Base-by-base conservation (phyloP, 2,113 vertebrate genomes). In the Elgaria multicarinata region DNA sequence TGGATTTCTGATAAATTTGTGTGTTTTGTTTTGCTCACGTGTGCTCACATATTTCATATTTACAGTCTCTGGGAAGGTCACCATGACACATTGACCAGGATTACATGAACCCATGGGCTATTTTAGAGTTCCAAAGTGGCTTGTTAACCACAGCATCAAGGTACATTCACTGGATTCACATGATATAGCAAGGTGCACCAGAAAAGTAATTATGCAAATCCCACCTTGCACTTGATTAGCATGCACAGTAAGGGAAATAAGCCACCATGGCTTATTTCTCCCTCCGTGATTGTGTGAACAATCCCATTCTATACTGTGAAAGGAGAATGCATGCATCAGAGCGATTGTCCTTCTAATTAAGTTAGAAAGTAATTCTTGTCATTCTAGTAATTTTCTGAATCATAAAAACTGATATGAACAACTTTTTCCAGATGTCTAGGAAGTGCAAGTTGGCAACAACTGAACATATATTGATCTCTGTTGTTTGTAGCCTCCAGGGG, bases 401-500 rank as follows among this genome's bases (percentile, higher is more conserved):
- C 13, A 50, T 78, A 67, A 36, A 72, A 78, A 89, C 33, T 39
- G 44, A 71, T 77, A 4, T 69, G 2, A 58, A 8, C 75, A 91
- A 55, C 1, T 39, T 88, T 91, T 93, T 28, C 8, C 75, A 39
- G 72, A 95, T 90, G 94, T 92, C 93, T 92, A 96, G 96, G 89
- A 85, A 94, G 95, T 96, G 94, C 95, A 93, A 44, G 76, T 91
- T 94, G 88, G 89, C 3, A 93, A 88, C 83, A 89, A 90, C 95
- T 91, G 64, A 77, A 89, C 12, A 79, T 92, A 16, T 95, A 97
- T 94, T 95, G 88, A 96, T 97, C 90, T 93, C 87, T 58, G 58
- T 93, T 91, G 93, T 90, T 94, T 91, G 90, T 26, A 50, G 88
- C 69, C 74, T 86, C 90, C 97, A 95, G 96, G 89, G 90, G 94